A percentile compares a stretch with the other conserved stretches of the same genome.
These are phyloP conservation scores for Otus sunia DNA, from an alignment of 2,113 vertebrate genomes.

Conservation along the genomic window DNA sequence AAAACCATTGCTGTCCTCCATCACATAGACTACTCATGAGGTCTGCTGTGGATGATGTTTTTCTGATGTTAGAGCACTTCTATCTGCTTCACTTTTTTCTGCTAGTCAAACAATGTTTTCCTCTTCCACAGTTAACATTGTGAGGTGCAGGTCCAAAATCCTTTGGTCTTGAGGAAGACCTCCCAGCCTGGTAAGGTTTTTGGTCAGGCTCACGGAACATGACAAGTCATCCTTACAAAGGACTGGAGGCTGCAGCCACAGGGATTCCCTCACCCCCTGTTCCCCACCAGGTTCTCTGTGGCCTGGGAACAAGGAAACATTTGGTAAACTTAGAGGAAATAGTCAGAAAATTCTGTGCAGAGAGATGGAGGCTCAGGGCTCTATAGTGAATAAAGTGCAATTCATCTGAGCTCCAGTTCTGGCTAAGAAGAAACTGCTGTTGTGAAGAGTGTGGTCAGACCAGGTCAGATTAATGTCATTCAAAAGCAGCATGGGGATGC, in stretches of 20 bases:
- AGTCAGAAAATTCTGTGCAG: background rate
- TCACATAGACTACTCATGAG: background rate
- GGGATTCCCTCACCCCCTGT: background rate
- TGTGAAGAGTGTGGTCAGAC: constrained; percentile 30
- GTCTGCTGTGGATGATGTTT: background rate
- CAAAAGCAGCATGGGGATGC: background rate
- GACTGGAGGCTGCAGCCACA: background rate
- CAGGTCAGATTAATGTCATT: constrained; percentile 23
- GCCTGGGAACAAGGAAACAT: background rate
- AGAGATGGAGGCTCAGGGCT: background rate
- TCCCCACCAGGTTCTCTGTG: background rate
- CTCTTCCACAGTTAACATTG: background rate
- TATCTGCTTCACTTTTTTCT: background rate
- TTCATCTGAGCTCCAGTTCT: background rate
- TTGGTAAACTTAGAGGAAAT: background rate
- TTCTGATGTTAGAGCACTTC: background rate
- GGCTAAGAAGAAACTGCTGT: background rate
- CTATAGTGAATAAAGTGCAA: constrained; percentile 2
- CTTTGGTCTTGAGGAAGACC: background rate
- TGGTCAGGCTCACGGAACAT: accelerated
- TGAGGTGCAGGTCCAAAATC: background rate
- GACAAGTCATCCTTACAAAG: background rate
- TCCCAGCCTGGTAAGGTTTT: background rate
- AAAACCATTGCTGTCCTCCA: background rate
- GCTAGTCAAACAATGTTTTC: background rate